A percentile compares a stretch with the other conserved stretches of the same genome.
Evolutionary conservation across 2,113 vertebrate species (phyloP).

Genomic region (Tetrax tetrax): DNA sequence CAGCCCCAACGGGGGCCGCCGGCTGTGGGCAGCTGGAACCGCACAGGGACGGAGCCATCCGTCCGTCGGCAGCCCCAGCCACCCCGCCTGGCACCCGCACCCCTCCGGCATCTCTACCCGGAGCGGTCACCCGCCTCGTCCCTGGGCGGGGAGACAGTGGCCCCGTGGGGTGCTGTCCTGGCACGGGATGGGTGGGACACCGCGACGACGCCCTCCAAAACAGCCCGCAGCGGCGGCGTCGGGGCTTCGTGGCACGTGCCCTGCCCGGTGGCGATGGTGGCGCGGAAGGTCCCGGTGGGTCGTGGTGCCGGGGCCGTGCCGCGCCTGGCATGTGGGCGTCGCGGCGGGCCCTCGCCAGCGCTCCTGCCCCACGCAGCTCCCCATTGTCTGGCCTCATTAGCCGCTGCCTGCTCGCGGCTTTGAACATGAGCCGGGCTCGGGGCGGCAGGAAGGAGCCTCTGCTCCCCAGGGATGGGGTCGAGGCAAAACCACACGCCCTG

Average conservation of each 20-base stretch:
- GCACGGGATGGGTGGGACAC: fast-evolving
- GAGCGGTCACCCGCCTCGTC: fast-evolving
- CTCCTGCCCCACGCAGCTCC: constrained; percentile 31
- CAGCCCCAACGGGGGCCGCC: neutral
- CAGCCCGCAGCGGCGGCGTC: fast-evolving
- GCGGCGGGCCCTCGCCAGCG: neutral
- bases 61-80: neutral
- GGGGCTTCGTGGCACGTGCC: neutral
- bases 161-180: neutral
- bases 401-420: neutral
- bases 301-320: neutral
- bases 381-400: constrained; percentile 14
- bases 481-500: neutral
- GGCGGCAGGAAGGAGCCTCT: constrained; percentile 41
- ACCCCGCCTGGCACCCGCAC: neutral
- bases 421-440: neutral
- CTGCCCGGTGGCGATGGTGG: neutral
- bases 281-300: neutral
- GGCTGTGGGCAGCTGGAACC: constrained; percentile 4
- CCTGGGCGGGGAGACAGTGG: fast-evolving
- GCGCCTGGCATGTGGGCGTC: neutral
- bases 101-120: neutral
- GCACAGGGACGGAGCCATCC: fast-evolving
- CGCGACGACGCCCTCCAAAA: fast-evolving
- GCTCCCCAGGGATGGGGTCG: neutral